Conservation (phyloP, 2,888 invertebrate genomes). For the Bellardia bayeri region DNA sequence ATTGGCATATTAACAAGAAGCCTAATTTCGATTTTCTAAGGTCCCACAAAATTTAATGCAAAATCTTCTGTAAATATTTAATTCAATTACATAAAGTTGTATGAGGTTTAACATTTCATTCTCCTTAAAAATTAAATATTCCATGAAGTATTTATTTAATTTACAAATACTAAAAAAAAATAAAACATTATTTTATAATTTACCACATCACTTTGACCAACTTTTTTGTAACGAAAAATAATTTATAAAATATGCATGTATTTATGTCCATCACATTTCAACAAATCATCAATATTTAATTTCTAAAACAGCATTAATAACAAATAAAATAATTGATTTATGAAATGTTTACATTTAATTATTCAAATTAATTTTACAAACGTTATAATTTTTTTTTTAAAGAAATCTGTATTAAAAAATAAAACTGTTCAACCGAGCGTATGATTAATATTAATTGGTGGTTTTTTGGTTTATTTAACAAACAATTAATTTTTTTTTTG, state of each 20-base stretch:
- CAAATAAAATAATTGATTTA: slow-evolving; percentile 38
- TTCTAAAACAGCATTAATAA: slow-evolving; percentile 9
- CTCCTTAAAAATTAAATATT: no score
- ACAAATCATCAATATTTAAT: slow-evolving; percentile 40
- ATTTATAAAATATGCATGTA: neutral
- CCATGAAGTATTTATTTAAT: no score
- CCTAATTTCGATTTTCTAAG: no score
- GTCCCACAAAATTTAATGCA: no score
- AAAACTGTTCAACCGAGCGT: slow-evolving; percentile 25
- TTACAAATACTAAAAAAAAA: neutral
- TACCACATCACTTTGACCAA: neutral
- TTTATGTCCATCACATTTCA: neutral
- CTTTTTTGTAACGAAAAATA: neutral
- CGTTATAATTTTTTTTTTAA: neutral
- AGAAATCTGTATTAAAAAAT: neutral
- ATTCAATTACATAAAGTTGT: no score
- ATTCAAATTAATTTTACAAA: slow-evolving; percentile 32
- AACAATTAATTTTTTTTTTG: slow-evolving; percentile 37
- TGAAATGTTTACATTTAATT: slow-evolving; percentile 47
- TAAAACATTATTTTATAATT: neutral
- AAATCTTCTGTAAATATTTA: no score
- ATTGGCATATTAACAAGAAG: no score
- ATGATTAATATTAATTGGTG: slow-evolving; percentile 64
- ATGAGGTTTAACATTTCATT: no score
- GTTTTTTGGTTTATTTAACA: slow-evolving; percentile 41